Conservation (phyloP, 2,888 invertebrate species). For the Crematogaster levior region DNA sequence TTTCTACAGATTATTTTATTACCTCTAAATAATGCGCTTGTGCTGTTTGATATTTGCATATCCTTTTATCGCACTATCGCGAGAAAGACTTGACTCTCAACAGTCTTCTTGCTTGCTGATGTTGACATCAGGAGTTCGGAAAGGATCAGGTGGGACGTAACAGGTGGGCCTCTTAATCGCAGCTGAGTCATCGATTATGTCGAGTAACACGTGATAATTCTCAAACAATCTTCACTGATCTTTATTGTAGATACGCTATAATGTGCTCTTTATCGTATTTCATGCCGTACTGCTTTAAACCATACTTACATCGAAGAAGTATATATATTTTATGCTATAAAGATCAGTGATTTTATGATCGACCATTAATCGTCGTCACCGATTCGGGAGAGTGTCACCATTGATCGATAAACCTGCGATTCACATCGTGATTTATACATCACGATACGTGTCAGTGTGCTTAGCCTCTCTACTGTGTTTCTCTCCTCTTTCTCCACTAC, state of each 20-base stretch:
- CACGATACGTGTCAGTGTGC: constrained; percentile 61
- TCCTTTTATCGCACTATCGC: constrained; percentile 25
- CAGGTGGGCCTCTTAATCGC: constrained; percentile 32
- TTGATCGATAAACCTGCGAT: constrained; percentile 57
- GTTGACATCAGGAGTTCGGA: constrained; percentile 20
- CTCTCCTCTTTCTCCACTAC: constrained; percentile 54
- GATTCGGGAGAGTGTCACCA: constrained; percentile 46
- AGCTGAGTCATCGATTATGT: constrained; percentile 33
- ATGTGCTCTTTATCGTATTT: not conserved
- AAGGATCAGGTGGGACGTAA: constrained; percentile 39
- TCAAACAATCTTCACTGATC: constrained; percentile 14
- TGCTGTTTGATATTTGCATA: constrained; percentile 39
- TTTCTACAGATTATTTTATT: constrained; percentile 38
- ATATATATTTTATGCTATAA: not conserved
- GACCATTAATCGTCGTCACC: constrained; percentile 20
- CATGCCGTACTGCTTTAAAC: not conserved
- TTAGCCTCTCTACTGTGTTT: constrained; percentile 70
- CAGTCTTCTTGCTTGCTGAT: constrained; percentile 3
- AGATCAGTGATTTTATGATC: constrained; percentile 34
- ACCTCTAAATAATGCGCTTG: constrained; percentile 36
- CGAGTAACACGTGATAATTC: constrained; percentile 23
- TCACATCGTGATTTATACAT: too few species aligned
- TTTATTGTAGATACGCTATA: not conserved
- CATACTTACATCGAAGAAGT: constrained; percentile 4
- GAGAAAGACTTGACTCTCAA: constrained; percentile 21